These are phyloP conservation scores for Leptocoma aspasia DNA, from an alignment of 2,113 vertebrate genomes.

Conservation along the genomic window DNA sequence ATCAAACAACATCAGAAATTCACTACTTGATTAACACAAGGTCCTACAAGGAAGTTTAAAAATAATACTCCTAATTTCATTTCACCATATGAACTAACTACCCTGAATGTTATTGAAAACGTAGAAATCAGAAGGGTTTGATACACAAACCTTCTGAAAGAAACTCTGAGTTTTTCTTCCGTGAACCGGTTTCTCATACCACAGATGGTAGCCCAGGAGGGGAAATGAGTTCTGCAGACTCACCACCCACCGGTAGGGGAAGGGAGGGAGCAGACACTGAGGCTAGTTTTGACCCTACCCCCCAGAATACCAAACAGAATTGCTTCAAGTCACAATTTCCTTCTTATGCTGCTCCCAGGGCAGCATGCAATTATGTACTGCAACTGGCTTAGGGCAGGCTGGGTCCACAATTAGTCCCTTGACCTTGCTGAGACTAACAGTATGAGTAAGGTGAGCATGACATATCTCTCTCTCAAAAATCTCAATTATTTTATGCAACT, in stretches of 20 bases:
- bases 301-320: slow-evolving; percentile 16
- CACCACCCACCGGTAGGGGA: slow-evolving; percentile 33
- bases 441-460: slow-evolving; percentile 38
- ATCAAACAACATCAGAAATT: neutral
- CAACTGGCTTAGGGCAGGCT: slow-evolving; percentile 55
- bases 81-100: neutral
- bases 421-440: slow-evolving; percentile 53
- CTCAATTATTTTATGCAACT: slow-evolving; percentile 65
- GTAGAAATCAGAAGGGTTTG: neutral
- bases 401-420: slow-evolving; percentile 54
- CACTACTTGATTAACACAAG: neutral
- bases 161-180: neutral
- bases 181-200: neutral
- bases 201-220: slow-evolving; percentile 59
- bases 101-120: neutral
- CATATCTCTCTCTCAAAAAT: slow-evolving; percentile 65
- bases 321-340: slow-evolving; percentile 55
- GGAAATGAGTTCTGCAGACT: slow-evolving; percentile 42
- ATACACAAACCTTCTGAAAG: neutral
- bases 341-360: slow-evolving; percentile 34
- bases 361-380: slow-evolving; percentile 52
- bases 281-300: slow-evolving; percentile 25
- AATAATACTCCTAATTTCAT: neutral
- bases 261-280: slow-evolving; percentile 23
- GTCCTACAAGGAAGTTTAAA: neutral